phyloP scores from a whole-genome alignment of 2,797 vertebrate species.

The Anniella stebbinsi region DNA sequence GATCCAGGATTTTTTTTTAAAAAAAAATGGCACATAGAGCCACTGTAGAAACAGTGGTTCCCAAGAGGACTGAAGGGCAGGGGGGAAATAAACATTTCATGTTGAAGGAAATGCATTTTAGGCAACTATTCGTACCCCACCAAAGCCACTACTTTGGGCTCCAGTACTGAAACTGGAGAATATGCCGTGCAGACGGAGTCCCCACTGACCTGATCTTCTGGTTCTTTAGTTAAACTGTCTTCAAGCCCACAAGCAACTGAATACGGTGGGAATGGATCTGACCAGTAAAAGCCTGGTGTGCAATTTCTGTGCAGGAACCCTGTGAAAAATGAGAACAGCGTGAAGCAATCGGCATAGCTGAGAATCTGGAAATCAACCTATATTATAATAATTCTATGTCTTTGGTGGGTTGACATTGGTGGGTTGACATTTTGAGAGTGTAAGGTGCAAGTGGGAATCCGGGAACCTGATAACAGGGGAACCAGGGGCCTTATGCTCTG shows the following conservation, averaged over 20 bases:
- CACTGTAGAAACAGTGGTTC: neutral
- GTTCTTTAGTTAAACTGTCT: slow-evolving; percentile 76
- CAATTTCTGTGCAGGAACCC: slow-evolving; percentile 89
- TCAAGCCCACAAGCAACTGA: slow-evolving; percentile 83
- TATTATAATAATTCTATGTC: neutral
- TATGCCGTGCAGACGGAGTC: too few species aligned
- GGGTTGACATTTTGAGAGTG: too few species aligned
- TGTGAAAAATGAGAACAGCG: slow-evolving; percentile 53
- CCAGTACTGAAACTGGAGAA: neutral
- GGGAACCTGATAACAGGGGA: neutral
- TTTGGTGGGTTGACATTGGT: neutral
- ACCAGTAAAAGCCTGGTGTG: slow-evolving; percentile 81
- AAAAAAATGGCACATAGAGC: neutral
- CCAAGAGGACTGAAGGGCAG: neutral
- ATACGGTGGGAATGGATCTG: slow-evolving; percentile 85
- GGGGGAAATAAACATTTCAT: neutral
- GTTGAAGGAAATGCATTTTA: neutral
- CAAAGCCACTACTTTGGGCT: neutral
- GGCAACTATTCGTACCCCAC: neutral
- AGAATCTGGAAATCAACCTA: neutral
- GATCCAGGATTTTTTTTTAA: too few species aligned
- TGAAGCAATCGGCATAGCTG: neutral
- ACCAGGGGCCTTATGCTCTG: neutral
- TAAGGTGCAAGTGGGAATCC: neutral
- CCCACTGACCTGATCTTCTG: slow-evolving; percentile 82